These are phyloP conservation scores for Penaeus japonicus DNA, from an alignment of 1,140 invertebrate species.

Conservation along the genomic window DNA sequence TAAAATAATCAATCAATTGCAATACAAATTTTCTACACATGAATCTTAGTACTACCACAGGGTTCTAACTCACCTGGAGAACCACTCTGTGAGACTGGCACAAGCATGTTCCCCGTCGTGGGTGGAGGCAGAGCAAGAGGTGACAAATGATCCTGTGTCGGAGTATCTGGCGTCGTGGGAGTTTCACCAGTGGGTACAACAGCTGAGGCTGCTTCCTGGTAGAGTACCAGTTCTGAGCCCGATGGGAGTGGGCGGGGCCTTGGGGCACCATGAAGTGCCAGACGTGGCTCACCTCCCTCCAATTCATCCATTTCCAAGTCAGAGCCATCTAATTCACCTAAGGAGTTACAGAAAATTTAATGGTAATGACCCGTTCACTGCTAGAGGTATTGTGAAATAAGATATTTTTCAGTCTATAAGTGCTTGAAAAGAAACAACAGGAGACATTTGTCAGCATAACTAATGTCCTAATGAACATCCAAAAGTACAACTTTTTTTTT, in stretches of 20 bases:
- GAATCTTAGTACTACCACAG: no score
- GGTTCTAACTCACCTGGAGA: background rate
- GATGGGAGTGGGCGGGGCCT: slow-evolving; percentile 16
- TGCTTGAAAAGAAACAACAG: background rate
- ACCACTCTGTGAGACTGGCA: background rate
- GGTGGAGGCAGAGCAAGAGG: slow-evolving; percentile 42
- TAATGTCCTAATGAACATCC: no score
- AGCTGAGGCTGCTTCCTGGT: slow-evolving; percentile 35
- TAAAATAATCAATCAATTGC: no score
- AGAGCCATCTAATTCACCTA: slow-evolving; percentile 39
- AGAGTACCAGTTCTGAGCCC: slow-evolving; percentile 44
- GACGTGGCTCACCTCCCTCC: slow-evolving; percentile 32
- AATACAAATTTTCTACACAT: no score
- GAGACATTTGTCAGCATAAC: no score
- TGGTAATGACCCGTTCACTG: no score
- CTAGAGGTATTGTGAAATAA: no score
- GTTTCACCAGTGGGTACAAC: slow-evolving; percentile 15
- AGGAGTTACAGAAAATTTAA: background rate
- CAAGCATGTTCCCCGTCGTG: background rate
- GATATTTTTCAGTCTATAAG: no score
- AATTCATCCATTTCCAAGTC: slow-evolving; percentile 54
- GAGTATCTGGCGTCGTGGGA: slow-evolving; percentile 27
- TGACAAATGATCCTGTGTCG: slow-evolving; percentile 29
- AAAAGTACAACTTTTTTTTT: no score
- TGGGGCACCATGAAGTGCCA: slow-evolving; percentile 20